Base-by-base conservation (phyloP, 2,113 vertebrate species). In the Podiceps cristatus region DNA sequence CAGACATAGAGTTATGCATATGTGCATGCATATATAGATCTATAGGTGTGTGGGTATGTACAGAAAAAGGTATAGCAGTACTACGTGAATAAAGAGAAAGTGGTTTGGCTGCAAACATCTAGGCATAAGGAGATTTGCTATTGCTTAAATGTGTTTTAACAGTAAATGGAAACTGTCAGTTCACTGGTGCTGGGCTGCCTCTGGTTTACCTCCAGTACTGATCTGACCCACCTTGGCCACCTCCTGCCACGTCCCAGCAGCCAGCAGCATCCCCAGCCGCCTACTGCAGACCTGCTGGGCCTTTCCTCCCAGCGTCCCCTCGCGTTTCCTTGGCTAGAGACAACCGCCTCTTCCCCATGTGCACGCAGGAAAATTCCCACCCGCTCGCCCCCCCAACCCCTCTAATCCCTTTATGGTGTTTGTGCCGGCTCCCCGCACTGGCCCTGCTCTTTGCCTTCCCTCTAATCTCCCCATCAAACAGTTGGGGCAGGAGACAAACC, bases 361-460 rank as follows among this genome's bases (percentile, higher is more conserved):
- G 55, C 13, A 13, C 0, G 0, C 73, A 85, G 87, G 73, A 82
- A 40, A 82, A 82, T 86, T 11, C 93, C 84, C 77, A 6, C 37
- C 53, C 0, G 4, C 69, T 53, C 77, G 52, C 29, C 64, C 67
- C 71, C 37, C 7, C 90, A 58, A 29, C 72, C 63, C 28, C 83
- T 87, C 44, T 97, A 91, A 96, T 94, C 97, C 89, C 74, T 96
- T 97, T 97, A 97, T 72, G 94, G 76, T 96, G 96, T 97, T 97
- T 97, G 89, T 94, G 86, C 86, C 0, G 42, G 60, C 80, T 94
- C 56, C 86, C 75, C 0, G 3, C 4, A 0, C 78, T 1, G 5
- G 7, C 79, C 33, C 95, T 96, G 96, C 95, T 97, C 97, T 97
- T 97, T 97, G 96, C 94, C 96, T 97, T 60, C 76, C 58, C 80